phyloP scores from a whole-genome alignment of 2,113 vertebrate species.

The Mastomys coucha region DNA sequence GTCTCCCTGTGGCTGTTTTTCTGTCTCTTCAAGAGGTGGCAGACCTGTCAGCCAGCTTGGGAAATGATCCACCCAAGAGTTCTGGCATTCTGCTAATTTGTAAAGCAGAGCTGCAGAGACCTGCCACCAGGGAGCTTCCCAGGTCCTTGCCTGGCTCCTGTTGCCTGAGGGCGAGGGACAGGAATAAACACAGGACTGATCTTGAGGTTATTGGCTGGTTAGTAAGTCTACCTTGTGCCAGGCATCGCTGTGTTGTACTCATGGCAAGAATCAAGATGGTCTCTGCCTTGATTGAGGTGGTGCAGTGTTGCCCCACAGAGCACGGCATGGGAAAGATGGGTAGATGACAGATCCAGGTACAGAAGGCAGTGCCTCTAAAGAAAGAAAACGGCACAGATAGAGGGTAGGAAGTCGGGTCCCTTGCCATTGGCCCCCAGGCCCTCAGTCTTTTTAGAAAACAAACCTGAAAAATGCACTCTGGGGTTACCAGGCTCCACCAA shows the following conservation, averaged over 20 bases:
- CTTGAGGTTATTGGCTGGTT: background rate
- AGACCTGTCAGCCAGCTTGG: background rate
- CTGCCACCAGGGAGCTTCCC: background rate
- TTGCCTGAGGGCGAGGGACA: background rate
- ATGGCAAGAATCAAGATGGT: background rate
- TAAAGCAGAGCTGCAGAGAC: background rate
- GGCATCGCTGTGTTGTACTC: background rate
- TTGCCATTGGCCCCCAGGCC: background rate
- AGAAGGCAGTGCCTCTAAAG: background rate
- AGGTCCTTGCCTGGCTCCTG: background rate
- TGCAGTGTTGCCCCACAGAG: background rate
- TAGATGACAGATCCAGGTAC: background rate
- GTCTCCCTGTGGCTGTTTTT: background rate
- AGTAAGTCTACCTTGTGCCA: background rate
- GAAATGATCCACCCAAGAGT: fast-evolving
- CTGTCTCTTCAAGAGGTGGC: background rate
- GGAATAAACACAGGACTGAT: too few species aligned
- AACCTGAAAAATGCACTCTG: background rate
- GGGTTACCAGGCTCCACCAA: background rate
- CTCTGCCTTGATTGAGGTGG: background rate
- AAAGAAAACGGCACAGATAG: background rate
- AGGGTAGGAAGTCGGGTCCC: fast-evolving
- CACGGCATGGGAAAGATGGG: background rate
- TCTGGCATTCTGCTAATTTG: background rate
- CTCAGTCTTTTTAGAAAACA: background rate